These are phyloP conservation scores for Dryobota labecula DNA, from an alignment of 2,888 invertebrate species.

Conservation along the genomic window DNA sequence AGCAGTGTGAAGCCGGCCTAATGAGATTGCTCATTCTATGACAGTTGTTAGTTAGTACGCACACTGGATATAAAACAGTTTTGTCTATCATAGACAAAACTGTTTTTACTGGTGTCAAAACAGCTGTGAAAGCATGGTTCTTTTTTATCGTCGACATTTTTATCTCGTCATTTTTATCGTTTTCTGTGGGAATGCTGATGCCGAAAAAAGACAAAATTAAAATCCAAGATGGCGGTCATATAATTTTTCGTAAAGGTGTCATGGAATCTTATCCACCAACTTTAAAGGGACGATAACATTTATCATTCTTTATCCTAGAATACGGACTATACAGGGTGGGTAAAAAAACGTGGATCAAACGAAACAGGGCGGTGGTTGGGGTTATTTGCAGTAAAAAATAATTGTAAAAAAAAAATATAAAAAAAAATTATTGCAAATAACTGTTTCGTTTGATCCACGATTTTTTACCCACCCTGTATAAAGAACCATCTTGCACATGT, in stretches of 20 bases:
- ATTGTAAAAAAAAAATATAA: too few relatives aligned
- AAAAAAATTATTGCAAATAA: too few relatives aligned
- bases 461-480: too few relatives aligned
- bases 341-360: too few relatives aligned
- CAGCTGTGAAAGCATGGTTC: background rate
- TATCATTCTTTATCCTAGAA: background rate
- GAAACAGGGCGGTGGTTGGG: too few relatives aligned
- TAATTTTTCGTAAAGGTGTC: background rate
- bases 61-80: background rate
- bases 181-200: background rate
- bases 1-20: slow-evolving; percentile 63
- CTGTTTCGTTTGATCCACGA: too few relatives aligned
- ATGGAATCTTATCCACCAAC: background rate
- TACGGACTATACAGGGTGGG: too few relatives aligned
- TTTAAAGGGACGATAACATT: background rate
- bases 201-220: background rate
- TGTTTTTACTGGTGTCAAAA: background rate
- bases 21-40: slow-evolving; percentile 46
- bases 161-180: background rate
- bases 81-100: background rate
- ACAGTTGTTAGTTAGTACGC: slow-evolving; percentile 4
- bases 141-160: background rate
- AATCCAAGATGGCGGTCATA: background rate
- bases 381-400: too few relatives aligned
- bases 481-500: background rate